phyloP scores from a whole-genome alignment of 1,140 invertebrate species.

The Drosophila funebris region DNA sequence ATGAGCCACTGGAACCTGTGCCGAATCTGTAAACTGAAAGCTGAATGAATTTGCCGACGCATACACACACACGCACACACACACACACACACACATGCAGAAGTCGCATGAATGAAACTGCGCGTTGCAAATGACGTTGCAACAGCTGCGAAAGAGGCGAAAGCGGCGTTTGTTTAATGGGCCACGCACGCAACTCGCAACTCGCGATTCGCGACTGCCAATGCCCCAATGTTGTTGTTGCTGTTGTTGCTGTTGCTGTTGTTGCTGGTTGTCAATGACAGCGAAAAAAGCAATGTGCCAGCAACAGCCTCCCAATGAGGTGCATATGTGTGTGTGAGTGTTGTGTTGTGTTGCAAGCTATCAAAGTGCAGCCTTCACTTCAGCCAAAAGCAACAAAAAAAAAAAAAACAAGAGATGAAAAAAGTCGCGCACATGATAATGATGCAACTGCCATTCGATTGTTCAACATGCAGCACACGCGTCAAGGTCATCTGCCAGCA shows the following conservation, averaged over 20 bases:
- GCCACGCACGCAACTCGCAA: constrained; percentile 62
- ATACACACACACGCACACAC: constrained; percentile 58
- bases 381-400: too few relatives aligned
- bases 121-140: constrained; percentile 56
- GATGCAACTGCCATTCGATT: constrained; percentile 71
- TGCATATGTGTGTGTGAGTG: background rate
- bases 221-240: background rate
- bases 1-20: constrained; percentile 61
- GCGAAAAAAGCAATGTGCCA: constrained; percentile 37
- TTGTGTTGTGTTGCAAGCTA: constrained; percentile 53
- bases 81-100: constrained; percentile 27
- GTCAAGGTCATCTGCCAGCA: constrained; percentile 61
- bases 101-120: constrained; percentile 71
- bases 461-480: constrained; percentile 75
- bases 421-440: constrained; percentile 50
- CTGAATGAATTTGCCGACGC: constrained; percentile 69
- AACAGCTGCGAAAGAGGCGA: constrained; percentile 37
- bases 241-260: constrained; percentile 8
- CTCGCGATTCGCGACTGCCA: too few relatives aligned
- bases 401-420: constrained; percentile 31
- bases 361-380: constrained; percentile 34
- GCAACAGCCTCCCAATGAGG: background rate
- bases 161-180: too few relatives aligned
- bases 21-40: constrained; percentile 30
- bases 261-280: constrained; percentile 33